Conservation (phyloP, 2,888 invertebrate species). For the Caenorhabditis imperialis region DNA sequence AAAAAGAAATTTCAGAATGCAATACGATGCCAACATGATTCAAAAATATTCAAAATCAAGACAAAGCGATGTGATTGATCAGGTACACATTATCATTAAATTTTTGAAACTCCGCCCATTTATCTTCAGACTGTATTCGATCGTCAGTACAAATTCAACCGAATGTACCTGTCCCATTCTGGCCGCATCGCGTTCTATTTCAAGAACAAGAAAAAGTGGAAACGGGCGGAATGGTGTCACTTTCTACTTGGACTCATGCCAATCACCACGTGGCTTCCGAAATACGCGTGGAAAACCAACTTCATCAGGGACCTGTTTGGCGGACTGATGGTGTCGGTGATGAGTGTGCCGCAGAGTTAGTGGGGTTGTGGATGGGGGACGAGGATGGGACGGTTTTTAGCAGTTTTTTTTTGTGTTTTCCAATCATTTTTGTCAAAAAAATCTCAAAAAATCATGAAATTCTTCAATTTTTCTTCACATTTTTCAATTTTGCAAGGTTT, state of each 20-base stretch:
- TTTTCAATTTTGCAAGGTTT: too few relatives aligned
- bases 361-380: too few relatives aligned
- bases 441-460: too few relatives aligned
- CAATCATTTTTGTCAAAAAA: too few relatives aligned
- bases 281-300: constrained; percentile 61
- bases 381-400: too few relatives aligned
- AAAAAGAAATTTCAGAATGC: not conserved
- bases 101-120: not conserved
- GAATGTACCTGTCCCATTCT: constrained; percentile 25
- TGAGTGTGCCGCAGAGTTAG: constrained; percentile 71
- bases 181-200: constrained; percentile 27
- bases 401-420: too few relatives aligned
- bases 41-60: constrained; percentile 35
- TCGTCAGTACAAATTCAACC: constrained; percentile 16
- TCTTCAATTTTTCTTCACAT: too few relatives aligned
- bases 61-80: constrained; percentile 36
- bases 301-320: constrained; percentile 63
- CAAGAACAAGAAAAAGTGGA: constrained; percentile 54
- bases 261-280: constrained; percentile 62
- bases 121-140: constrained; percentile 26
- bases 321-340: constrained; percentile 67
- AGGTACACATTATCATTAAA: not conserved
- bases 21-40: constrained; percentile 16
- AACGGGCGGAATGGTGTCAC: constrained; percentile 55
- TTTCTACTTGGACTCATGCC: constrained; percentile 59